Base-by-base conservation (phyloP, 2,888 invertebrate genomes). In the Eilema caniola region DNA sequence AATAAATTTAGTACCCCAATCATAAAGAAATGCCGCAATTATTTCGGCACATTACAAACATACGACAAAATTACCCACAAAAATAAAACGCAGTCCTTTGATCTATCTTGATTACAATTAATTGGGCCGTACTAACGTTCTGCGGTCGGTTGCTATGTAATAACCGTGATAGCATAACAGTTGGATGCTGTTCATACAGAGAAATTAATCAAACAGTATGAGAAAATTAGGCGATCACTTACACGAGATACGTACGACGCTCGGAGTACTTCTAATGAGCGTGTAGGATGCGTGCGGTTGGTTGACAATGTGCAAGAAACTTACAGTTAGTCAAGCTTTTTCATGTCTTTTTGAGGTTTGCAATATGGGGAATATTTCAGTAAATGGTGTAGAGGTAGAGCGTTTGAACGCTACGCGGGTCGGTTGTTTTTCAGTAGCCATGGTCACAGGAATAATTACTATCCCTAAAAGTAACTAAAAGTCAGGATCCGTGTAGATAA, bases 251-350 rank as follows among this genome's bases (percentile, higher is more conserved):
- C 69, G 37, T 65, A 72, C 61, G 62, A 70, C 67, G 74, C 14
- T 63, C 33, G 68, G 85, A 82, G 77, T 86, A 77, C 76, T 80
- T 70, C 86, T 89, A 91, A 93, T 93, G 88, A 90, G 91, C 92
- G 90, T 92, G 86, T 76, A 80, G 63, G 66, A 80, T 72, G 68
- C 60, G 70, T 70, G 73, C 67, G 70, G 67, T 62, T 62, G 25
- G 11, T n/a, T n/a, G 60, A 3, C 41, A 31, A 16, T 62, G 16
- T 12, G 14, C 67, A 75, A 33, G 20, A 12, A 12, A 65, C 20
- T 2, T 1, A 7, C 81, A 81, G 80, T 47, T 57, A 11, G 37
- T 33, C 5, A 53, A 53, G 12, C 23, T 12, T 53, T 20, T 37
- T 47, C 5, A 16, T 14, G 41, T 41, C 7, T 47, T 47, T 47